Evolutionary conservation across 37 sponge, comb jelly and placozoan genomes (phyloP).

Genomic region (Dysidea cf. avara): DNA sequence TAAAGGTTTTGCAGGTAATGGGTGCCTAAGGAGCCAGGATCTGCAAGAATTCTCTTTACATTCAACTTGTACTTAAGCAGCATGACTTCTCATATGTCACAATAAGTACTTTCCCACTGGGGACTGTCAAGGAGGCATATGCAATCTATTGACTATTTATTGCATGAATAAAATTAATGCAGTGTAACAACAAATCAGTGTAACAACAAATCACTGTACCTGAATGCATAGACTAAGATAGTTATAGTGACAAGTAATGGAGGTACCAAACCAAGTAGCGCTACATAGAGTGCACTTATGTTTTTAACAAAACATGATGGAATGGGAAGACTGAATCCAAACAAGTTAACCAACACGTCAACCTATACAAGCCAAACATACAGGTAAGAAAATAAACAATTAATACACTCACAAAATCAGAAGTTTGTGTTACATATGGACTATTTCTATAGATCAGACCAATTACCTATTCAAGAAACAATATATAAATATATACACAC

Average conservation of each 20-base stretch:
- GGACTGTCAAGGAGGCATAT: no score
- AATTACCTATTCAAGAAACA: slow-evolving; percentile 8
- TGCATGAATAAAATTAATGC: no score
- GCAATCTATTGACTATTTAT: no score
- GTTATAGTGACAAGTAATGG: slow-evolving; percentile 27
- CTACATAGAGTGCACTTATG: slow-evolving; percentile 3
- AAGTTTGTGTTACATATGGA: neutral
- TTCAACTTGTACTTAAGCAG: no score
- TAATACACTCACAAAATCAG: no score
- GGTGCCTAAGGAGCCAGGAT: no score
- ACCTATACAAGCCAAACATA: neutral
- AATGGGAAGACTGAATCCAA: slow-evolving; percentile 43
- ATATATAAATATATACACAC: neutral
- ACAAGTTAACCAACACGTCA: slow-evolving; percentile 21
- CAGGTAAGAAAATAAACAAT: no score
- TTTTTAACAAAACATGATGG: slow-evolving; percentile 22
- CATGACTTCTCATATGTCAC: no score
- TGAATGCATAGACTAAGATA: slow-evolving; percentile 18
- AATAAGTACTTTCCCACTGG: no score
- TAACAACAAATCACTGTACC: neutral
- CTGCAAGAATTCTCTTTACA: no score
- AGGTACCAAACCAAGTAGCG: slow-evolving; percentile 30
- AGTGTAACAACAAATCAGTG: no score
- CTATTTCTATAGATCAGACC: slow-evolving; percentile 24
- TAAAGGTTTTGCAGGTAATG: no score